Conservation (phyloP, 2,888 invertebrate genomes). For the Yponomeuta sedellus region DNA sequence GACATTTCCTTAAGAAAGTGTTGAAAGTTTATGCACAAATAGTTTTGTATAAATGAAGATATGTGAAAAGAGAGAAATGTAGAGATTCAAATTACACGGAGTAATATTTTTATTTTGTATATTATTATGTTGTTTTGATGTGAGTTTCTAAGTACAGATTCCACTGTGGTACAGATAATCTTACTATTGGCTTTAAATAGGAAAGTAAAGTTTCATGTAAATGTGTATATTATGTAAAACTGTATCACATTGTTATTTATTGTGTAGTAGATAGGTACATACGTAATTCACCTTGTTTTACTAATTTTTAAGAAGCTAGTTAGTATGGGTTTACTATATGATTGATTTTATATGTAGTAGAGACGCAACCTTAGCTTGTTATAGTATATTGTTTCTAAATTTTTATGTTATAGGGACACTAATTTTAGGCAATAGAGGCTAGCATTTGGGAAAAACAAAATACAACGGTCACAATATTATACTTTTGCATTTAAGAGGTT, state of each 20-base stretch:
- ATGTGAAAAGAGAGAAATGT: neutral
- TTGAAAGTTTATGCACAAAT: neutral
- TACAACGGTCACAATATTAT: neutral
- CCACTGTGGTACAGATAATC: neutral
- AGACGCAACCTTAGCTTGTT: too few species aligned
- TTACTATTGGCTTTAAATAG: neutral
- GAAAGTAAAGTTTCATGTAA: neutral
- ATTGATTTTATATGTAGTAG: too few species aligned
- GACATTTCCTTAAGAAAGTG: neutral
- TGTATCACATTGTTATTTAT: neutral
- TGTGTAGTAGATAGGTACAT: neutral
- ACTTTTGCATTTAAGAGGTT: neutral
- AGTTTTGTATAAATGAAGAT: neutral
- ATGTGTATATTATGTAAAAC: neutral
- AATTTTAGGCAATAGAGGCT: neutral
- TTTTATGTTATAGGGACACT: too few species aligned
- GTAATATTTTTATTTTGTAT: constrained; percentile 1
- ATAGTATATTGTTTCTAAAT: too few species aligned
- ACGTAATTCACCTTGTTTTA: neutral
- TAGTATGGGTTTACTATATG: neutral
- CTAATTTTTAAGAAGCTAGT: neutral
- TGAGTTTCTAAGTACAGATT: neutral
- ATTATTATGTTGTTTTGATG: neutral
- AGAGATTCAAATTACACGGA: neutral
- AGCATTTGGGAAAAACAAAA: neutral